Base-by-base conservation (phyloP, 2,113 vertebrate species). In the Otis tarda region DNA sequence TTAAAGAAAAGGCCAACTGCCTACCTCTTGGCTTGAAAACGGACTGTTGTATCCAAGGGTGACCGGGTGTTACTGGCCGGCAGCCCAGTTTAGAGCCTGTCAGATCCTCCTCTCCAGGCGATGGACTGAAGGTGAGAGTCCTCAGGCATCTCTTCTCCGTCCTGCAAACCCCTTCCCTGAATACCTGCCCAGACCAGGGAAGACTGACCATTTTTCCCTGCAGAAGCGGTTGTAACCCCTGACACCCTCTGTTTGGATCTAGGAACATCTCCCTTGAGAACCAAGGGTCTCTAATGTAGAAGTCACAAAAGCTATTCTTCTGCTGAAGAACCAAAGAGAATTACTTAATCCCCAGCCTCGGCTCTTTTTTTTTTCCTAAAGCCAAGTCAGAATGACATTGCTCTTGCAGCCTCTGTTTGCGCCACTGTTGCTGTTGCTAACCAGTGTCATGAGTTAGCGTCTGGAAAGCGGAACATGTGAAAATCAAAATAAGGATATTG, bases 311-410 rank as follows among this genome's bases (percentile, higher is more conserved):
- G n/a, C 50, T 56, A 4, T 67, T 76, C 75, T 65, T 94, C 60
- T 73, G 77, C 64, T 49, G 74, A 77, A 91, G 59, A 89, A 85
- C 43, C n/a, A 73, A 61, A 88, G 20, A n/a, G 37, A 91, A 85
- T 80, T n/a, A 83, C 91, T 93, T 93, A 91, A 95, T 90, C 37
- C 20, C 39, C 21, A 55, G 41, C 5, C 50, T n/a, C 65, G 47
- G 50, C 4, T 70, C 52, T 43, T 57, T 76, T 63, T 69, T 31
- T 9, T 22, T 15, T 10, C 35, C 82, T 61, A 35, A 74, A 80
- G 90, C 63, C 56, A 77, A 95, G 93, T 97, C 96, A 97, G 90
- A 87, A 97, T 96, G 96, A 97, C 93, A 94, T 39, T 83, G 94
- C 94, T 94, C 56, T 95, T 95, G 67, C 67, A 96, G 94, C 96